phyloP scores from a whole-genome alignment of 92 coral and sea anemone genomes.

The Phenganax stokvisi region DNA sequence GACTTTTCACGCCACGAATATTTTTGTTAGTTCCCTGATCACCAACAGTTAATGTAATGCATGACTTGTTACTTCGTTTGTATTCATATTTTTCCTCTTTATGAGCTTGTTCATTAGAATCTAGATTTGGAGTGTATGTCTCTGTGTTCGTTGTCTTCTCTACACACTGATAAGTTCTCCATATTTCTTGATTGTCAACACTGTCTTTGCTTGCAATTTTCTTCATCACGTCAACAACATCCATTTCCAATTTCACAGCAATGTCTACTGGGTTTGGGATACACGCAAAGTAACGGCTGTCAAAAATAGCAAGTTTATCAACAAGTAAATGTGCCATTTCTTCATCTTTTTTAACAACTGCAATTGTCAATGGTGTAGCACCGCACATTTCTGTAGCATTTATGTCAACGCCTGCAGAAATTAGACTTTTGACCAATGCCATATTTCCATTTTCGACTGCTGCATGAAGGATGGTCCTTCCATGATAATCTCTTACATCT shows the following conservation, averaged over 20 bases:
- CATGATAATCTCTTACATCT: constrained; percentile 31
- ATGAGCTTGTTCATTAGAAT: background rate
- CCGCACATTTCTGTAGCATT: constrained; percentile 56
- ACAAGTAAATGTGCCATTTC: constrained; percentile 23
- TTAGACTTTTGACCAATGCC: constrained; percentile 25
- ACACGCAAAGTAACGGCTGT: background rate
- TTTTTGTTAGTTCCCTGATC: constrained; percentile 41
- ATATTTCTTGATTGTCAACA: background rate
- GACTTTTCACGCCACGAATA: constrained; percentile 6
- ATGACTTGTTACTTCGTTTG: background rate
- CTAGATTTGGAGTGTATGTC: background rate
- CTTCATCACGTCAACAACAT: constrained; percentile 17
- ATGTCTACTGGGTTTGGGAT: constrained; percentile 13
- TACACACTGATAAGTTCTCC: constrained; percentile 16
- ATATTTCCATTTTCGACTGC: constrained; percentile 49
- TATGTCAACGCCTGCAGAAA: constrained; percentile 44
- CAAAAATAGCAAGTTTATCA: constrained; percentile 38
- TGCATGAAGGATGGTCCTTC: constrained; percentile 46
- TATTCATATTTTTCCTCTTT: background rate
- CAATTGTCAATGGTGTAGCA: constrained; percentile 48
- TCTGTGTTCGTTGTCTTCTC: background rate
- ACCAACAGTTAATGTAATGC: constrained; percentile 25
- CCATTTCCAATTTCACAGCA: constrained; percentile 19
- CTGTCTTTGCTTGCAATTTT: background rate
- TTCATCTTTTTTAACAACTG: constrained; percentile 42